Evolutionary conservation across 1,140 invertebrate genomes (phyloP), one percentile per base, ranked within the genome.

Genomic region (Neodiprion virginianus): DNA sequence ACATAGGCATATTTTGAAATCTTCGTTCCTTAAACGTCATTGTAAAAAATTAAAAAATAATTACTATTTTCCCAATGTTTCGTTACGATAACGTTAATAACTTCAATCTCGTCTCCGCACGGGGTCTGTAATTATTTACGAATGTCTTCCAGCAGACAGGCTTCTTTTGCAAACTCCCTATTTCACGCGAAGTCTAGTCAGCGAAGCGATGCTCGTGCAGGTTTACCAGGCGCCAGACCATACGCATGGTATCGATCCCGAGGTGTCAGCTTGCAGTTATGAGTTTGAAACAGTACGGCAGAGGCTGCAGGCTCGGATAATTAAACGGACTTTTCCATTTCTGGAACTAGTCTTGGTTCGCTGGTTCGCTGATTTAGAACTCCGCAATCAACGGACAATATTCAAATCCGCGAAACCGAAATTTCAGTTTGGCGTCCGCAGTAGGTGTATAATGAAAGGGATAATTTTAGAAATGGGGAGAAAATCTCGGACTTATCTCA

Each of bases 241-340:
- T 17, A 61, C 53, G 53, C 53, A 61, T 61, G 4, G 53, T 61
- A 61, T 61, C 53, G 53, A 61, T 61, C 53, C n/a, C 11, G 72
- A 65, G 75, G 86, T 86, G 86, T 87, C 86, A 88, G 86, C 86
- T 88, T 88, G 86, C 81, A 84, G 84, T 88, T 86, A 88, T 87
- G 81, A 77, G 77, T 80, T 81, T n/a, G 48, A 49, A 40, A 23
- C 23, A 23, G 48, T 28, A 65, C 61, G 12, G 7, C 17, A 65
- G 17, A 69, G 17, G 21, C 67, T 69, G 40, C 40, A 69, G 67
- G 40, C 2, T 69, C 2, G 21, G 5, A 69, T 69, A 69, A 23
- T 23, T 69, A 69, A 23, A 69, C 17, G 17, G 12, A 21, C 61
- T 65, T 14, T 17, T 65, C 12, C 61, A 4, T 14, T 14, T 2